Base-by-base conservation (phyloP, 2,113 vertebrate genomes). In the Oncorhynchus kisutch region DNA sequence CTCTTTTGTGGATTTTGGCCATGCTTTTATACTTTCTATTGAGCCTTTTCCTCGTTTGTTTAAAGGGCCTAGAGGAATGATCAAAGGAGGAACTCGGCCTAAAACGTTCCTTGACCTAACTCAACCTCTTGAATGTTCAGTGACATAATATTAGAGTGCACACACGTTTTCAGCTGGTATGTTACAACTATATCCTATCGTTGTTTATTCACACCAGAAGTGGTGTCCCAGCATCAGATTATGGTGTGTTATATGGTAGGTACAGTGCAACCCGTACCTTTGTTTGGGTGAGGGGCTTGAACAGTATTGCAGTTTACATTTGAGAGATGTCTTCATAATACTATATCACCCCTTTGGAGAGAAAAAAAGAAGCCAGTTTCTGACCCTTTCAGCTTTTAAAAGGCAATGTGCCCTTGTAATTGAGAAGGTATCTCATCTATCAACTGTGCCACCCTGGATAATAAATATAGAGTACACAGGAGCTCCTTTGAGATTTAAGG, bases 321-420 rank as follows among this genome's bases (percentile, higher is more conserved):
- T 57, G 66, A 45, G 68, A 85, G 80, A 91, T 86, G 85, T 89
- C 88, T 87, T 82, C 77, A 84, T 91, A 88, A 81, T 81, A 88
- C 83, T 91, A 91, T 81, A 91, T 90, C 86, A 88, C 72, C 76
- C 71, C 51, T 81, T 85, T 87, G 86, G 83, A 81, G 74, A 82
- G 76, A 81, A 84, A 85, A 25, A 29, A 74, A 85, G 85, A 81
- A 85, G 88, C 83, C 83, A 87, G 86, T 91, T 93, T 94, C 93
- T 93, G 88, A 92, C 87, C 91, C 91, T 91, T 93, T 93, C 91
- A 91, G 92, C 91, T 91, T 84, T 85, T 89, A 92, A 92, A 94
- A 94, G 91, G 91, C 93, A 93, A 93, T 93, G 92, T 93, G 92
- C 92, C 94, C 94, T 94, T 94, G 92, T 94, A 93, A 94, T 93